Percentiles rank a stretch among this genome's conserved stretches.
Evolutionary conservation across 2,113 vertebrate genomes (phyloP).

Genomic region (Nycticebus coucang): DNA sequence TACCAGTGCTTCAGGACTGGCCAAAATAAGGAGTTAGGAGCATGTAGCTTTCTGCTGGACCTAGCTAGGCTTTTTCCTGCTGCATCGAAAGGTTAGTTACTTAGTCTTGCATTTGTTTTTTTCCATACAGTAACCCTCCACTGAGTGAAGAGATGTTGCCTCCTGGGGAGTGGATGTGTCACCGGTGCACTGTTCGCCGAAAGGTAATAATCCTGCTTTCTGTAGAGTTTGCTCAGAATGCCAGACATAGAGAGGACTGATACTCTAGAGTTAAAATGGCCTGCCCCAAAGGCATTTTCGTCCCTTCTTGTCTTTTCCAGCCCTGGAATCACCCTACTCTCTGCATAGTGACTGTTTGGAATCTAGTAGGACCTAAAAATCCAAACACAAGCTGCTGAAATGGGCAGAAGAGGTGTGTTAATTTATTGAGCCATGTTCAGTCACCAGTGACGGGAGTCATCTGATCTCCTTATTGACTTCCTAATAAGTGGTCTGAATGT

Average conservation of each 20-base stretch:
- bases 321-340: constrained; percentile 34
- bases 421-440: constrained; percentile 48
- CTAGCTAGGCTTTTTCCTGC: background rate
- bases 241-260: constrained; percentile 5
- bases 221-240: constrained; percentile 48
- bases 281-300: constrained; percentile 49
- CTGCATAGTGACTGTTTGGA: constrained; percentile 50
- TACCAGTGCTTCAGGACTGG: background rate
- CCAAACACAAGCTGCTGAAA: constrained; percentile 55
- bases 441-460: constrained; percentile 40
- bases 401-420: constrained; percentile 55
- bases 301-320: constrained; percentile 58
- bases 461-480: constrained; percentile 10
- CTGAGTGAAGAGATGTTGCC: constrained; percentile 99
- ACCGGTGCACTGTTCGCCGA: constrained; percentile 96
- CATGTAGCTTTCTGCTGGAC: constrained; percentile 23
- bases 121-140: constrained; percentile 93
- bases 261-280: constrained; percentile 22
- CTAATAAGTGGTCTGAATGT: constrained; percentile 59
- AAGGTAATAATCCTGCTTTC: constrained; percentile 88
- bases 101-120: constrained; percentile 73
- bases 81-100: constrained; percentile 57
- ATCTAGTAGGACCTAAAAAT: constrained; percentile 66
- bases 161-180: constrained; percentile 99
- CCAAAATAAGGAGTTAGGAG: constrained; percentile 45